Base-by-base conservation (phyloP, 2,888 invertebrate species). In the Pocota personata region DNA sequence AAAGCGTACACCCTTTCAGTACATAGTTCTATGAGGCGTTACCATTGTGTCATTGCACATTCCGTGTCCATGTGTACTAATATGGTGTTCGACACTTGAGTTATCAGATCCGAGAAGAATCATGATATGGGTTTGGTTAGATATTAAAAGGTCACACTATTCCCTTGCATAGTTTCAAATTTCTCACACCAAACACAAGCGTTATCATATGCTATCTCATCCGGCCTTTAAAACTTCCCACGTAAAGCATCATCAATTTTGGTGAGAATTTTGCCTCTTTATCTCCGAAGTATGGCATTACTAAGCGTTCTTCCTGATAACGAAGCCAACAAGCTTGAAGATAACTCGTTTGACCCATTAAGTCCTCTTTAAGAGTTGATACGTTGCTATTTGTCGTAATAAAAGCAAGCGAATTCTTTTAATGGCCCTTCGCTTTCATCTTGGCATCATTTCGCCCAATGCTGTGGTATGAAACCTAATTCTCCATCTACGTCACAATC, bases 291-390 rank as follows among this genome's bases (percentile, higher is more conserved):
- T 21, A 21, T 19, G 3, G 12, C 24, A 50, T 12, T 48, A 24
- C 24, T 50, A 21, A n/a, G 27, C 24, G 12, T 27, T 50, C 6
- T 10, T 27, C 0, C n/a, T 7, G 35, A 57, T 32, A 27, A 57
- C 27, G 14, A 10, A 30, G 16, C 30, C 30, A 52, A 55, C 1
- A 19, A 19, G 5, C 57, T 12, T 30, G 12, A 16, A 40, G 21
- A 60, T 32, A 73, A 32, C 37, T 62, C 50, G 16, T 21, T 21
- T 19, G 10, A 43, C 52, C 40, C 62, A 64, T 55, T 73, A 73
- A 73, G 35, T 62, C 32, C 43, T 6, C 48, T 55, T 55, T 55
- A 55, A 55, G 37, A 55, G n/a, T 27, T 40, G 40, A 40, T 52
- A 24, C 30, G 50, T n/a, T 30, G 30, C 14, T 32, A 21, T 58